A percentile compares a stretch with the other conserved stretches of the same genome.
Evolutionary conservation across 2,113 vertebrate genomes (phyloP).

Genomic region (Melanotaenia duboulayi): DNA sequence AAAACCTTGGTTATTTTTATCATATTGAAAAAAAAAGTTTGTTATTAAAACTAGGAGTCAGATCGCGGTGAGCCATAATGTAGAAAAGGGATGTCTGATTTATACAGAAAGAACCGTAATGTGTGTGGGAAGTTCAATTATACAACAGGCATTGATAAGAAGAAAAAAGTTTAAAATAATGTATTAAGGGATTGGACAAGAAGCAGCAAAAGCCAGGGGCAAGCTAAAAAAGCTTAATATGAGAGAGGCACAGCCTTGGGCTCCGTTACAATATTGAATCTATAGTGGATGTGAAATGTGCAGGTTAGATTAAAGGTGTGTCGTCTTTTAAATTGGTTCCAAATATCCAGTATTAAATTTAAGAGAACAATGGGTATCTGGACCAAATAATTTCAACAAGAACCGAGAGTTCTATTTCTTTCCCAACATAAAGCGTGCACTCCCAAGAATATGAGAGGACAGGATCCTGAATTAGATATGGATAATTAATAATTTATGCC

Average conservation of each 20-base stretch:
- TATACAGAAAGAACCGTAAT: neutral
- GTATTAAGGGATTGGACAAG: conserved; percentile 23
- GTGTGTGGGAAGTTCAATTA: conserved; percentile 13
- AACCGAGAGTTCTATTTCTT: conserved; percentile 48
- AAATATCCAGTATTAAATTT: conserved; percentile 40
- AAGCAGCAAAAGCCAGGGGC: conserved; percentile 12
- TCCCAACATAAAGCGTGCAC: conserved; percentile 30
- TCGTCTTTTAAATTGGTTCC: conserved; percentile 36
- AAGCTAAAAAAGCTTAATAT: conserved; percentile 60
- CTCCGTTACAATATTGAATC: conserved; percentile 48
- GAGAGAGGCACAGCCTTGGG: conserved; percentile 32
- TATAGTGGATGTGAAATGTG: conserved; percentile 18
- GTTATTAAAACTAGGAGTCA: no score
- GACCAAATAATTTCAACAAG: conserved; percentile 32
- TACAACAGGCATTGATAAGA: conserved; percentile 9
- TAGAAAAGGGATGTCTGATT: conserved; percentile 45
- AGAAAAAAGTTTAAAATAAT: conserved; percentile 21
- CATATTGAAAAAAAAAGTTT: conserved; percentile 13
- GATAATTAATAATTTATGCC: conserved; percentile 69
- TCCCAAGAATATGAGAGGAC: conserved; percentile 52
- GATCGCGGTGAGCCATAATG: neutral
- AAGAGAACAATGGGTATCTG: conserved; percentile 13
- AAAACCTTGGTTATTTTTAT: conserved; percentile 59
- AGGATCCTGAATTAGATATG: conserved; percentile 66
- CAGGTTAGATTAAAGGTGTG: conserved; percentile 47